Conservation (phyloP, 2,888 invertebrate genomes). For the Oegoconia quadripuncta region DNA sequence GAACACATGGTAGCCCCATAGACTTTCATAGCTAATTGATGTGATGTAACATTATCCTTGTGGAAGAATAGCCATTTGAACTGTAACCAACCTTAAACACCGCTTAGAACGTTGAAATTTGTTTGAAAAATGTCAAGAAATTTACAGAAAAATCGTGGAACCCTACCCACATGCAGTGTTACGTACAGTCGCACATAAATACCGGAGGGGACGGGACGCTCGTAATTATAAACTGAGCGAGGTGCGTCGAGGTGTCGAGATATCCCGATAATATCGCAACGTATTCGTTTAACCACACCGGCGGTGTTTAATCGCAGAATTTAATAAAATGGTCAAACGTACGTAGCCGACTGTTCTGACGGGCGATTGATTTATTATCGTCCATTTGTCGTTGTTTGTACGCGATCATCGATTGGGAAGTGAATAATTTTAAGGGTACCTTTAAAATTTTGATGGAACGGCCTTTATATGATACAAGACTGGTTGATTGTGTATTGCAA, state of each 20-base stretch:
- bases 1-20: too few relatives aligned
- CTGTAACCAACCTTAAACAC: too few relatives aligned
- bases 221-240: conserved; percentile 55
- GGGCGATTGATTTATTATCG: conserved; percentile 48
- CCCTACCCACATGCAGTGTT: too few relatives aligned
- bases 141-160: too few relatives aligned
- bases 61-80: too few relatives aligned
- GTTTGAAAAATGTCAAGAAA: too few relatives aligned
- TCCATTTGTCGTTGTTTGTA: conserved; percentile 27
- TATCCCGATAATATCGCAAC: conserved; percentile 64
- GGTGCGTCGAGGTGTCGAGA: conserved; percentile 57
- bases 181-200: conserved; percentile 17
- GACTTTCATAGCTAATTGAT: too few relatives aligned
- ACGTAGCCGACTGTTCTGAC: conserved; percentile 27
- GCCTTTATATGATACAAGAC: too few relatives aligned
- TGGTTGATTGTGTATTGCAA: too few relatives aligned
- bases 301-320: conserved; percentile 61
- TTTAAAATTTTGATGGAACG: too few relatives aligned
- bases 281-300: conserved; percentile 53
- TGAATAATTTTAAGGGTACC: conserved; percentile 17
- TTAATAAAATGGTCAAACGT: conserved; percentile 60
- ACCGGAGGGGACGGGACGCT: conserved; percentile 32
- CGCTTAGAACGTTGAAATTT: too few relatives aligned
- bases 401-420: conserved; percentile 25
- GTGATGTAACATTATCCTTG: too few relatives aligned